Evolutionary conservation across 2,888 invertebrate genomes (phyloP).

Genomic region (Brenthis hecate): DNA sequence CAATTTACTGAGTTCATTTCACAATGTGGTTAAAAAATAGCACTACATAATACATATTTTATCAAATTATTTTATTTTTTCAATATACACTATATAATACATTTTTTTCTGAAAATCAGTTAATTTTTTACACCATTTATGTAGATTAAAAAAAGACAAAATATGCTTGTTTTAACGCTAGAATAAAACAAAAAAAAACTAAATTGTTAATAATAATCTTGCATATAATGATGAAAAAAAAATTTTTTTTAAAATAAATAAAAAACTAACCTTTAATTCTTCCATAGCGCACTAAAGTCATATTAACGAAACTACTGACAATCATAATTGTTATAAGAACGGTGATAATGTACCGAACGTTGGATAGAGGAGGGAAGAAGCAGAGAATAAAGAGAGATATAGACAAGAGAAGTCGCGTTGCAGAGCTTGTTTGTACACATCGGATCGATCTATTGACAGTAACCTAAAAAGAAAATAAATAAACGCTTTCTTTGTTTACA

Average conservation of each 20-base stretch:
- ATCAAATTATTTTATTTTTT: too few relatives aligned
- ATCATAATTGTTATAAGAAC: slow-evolving; percentile 57
- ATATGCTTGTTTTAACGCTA: too few relatives aligned
- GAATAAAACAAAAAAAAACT: too few relatives aligned
- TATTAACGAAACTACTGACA: slow-evolving; percentile 44
- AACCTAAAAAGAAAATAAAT: slow-evolving; percentile 48
- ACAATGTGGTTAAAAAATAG: too few relatives aligned
- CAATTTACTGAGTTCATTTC: too few relatives aligned
- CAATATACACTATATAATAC: too few relatives aligned
- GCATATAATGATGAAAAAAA: neutral
- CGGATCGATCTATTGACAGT: slow-evolving; percentile 62
- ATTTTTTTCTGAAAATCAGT: too few relatives aligned
- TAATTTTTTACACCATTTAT: too few relatives aligned
- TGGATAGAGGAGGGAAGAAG: slow-evolving; percentile 44
- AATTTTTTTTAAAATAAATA: neutral
- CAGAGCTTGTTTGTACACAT: slow-evolving; percentile 57
- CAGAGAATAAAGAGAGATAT: slow-evolving; percentile 42
- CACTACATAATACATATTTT: too few relatives aligned
- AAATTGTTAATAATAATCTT: too few relatives aligned
- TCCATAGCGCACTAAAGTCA: slow-evolving; percentile 53
- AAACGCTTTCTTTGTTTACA: too few relatives aligned
- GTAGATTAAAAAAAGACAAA: too few relatives aligned
- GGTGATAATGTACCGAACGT: slow-evolving; percentile 55
- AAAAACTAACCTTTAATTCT: slow-evolving; percentile 54
- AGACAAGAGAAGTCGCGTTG: slow-evolving; percentile 52